Conservation (phyloP, 1,140 invertebrate species). For the fruit fly (Drosophila melanogaster) region Release_6_plus_ISO1_MT NC_004354.4:21485501-21486000, state of each 20-base stretch:
- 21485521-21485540: no score
- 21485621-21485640: no score
- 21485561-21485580: no score
- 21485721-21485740: constrained; percentile 5
- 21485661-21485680: background rate
- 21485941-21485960: background rate
- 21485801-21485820: constrained; percentile 50
- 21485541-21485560: no score
- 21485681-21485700: background rate
- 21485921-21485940: background rate
- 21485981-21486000: constrained; percentile 50
- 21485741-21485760: background rate
- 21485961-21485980: constrained; percentile 28
- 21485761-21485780: constrained; percentile 1
- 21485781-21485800: constrained; percentile 17
- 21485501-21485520: no score
- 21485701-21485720: background rate
- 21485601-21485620: no score
- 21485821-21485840: constrained; percentile 48
- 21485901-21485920: background rate
- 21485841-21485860: constrained; percentile 55
- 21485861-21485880: constrained; percentile 64
- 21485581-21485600: no score
- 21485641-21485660: no score
- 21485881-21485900: constrained; percentile 43